Percentiles rank a stretch among this genome's conserved stretches.
Conservation (phyloP, 2,113 vertebrate genomes). For the Tychaedon coryphoeus region DNA sequence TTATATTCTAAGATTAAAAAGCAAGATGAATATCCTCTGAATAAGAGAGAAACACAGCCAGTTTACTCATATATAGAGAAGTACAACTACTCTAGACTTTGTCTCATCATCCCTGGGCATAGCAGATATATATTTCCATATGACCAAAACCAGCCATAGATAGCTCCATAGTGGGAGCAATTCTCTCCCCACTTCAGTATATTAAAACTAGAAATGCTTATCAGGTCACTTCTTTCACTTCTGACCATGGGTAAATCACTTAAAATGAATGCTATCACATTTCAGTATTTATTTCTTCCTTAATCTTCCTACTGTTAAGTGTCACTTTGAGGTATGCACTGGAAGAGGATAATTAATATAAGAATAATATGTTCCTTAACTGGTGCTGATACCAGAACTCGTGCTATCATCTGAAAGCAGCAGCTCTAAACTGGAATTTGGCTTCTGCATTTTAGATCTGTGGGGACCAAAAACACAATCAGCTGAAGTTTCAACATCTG, state of each 20-base stretch:
- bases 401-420: background rate
- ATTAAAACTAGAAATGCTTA: background rate
- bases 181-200: background rate
- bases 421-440: background rate
- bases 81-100: background rate
- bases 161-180: background rate
- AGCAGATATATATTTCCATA: background rate
- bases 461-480: background rate
- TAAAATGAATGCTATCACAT: background rate
- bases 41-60: background rate
- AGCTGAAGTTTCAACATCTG: constrained; percentile 24
- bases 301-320: background rate
- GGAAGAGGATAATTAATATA: background rate
- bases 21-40: background rate
- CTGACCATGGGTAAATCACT: background rate
- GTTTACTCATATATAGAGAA: background rate
- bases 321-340: background rate
- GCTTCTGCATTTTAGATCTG: background rate
- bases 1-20: background rate
- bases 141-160: background rate
- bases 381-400: background rate
- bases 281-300: background rate
- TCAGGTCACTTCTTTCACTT: background rate
- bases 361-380: background rate
- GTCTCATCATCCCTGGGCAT: background rate